A percentile compares a stretch with the other conserved stretches of the same genome.
Evolutionary conservation across 2,888 invertebrate species (phyloP).

Genomic region (Phaonia tiefii): DNA sequence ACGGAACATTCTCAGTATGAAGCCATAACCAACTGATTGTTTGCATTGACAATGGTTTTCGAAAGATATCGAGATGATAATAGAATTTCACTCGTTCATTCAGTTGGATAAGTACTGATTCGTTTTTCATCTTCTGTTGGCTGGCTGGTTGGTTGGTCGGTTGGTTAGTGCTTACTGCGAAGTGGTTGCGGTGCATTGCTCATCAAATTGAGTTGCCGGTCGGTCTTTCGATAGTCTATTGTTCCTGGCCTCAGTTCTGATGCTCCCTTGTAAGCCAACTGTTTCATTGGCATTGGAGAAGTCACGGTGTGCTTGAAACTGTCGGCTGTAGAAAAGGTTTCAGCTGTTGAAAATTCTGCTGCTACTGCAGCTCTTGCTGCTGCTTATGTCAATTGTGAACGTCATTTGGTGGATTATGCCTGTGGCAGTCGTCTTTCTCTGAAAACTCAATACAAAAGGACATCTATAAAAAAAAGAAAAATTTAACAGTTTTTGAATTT

Average conservation of each 20-base stretch:
- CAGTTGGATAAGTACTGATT: conserved; percentile 54
- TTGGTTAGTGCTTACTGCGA: not conserved
- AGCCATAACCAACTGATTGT: conserved; percentile 45
- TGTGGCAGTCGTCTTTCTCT: conserved; percentile 19
- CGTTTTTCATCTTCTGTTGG: conserved; percentile 16
- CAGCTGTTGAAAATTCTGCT: not conserved
- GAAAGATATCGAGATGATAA: conserved; percentile 43
- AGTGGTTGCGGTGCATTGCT: conserved; percentile 22
- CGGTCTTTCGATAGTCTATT: conserved; percentile 18
- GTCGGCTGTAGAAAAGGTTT: conserved; percentile 1
- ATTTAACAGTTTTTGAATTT: not conserved
- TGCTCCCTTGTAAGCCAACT: conserved; percentile 24
- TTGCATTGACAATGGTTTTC: conserved; percentile 37
- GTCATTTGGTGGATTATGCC: conserved; percentile 32
- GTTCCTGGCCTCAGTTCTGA: conserved; percentile 34
- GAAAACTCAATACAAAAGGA: conserved; percentile 17
- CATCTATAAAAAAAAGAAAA: not conserved
- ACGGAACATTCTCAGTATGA: conserved; percentile 16
- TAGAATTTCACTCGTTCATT: conserved; percentile 47
- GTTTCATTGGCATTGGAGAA: not conserved
- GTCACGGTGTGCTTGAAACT: conserved; percentile 9
- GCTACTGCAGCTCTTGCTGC: not conserved
- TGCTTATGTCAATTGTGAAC: conserved; percentile 7
- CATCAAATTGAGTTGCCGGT: conserved; percentile 42
- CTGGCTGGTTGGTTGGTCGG: not conserved